Conservation (phyloP, 2,888 invertebrate genomes). For the Stenchaetothrips biformis region DNA sequence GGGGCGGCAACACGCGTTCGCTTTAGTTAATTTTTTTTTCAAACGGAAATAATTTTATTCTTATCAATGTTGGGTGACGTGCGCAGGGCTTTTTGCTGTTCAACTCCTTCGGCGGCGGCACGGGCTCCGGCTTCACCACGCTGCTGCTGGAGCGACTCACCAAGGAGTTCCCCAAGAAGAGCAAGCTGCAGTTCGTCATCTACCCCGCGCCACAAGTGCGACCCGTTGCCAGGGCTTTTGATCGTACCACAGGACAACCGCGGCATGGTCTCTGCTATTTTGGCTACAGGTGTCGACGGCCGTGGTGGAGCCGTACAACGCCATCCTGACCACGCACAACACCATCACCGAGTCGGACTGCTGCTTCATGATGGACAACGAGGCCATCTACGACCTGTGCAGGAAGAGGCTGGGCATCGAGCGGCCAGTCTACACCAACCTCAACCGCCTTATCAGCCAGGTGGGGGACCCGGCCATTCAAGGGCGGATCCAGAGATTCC, state of each 20-base stretch:
- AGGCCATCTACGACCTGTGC: constrained; percentile 93
- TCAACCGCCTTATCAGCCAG: constrained; percentile 74
- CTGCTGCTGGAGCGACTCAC: constrained; percentile 79
- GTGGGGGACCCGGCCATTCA: constrained; percentile 42
- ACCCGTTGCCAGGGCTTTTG: too few relatives aligned
- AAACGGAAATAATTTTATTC: too few relatives aligned
- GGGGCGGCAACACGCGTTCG: too few relatives aligned
- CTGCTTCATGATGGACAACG: constrained; percentile 92
- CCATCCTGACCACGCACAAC: constrained; percentile 84
- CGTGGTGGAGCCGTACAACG: constrained; percentile 92
- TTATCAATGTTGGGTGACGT: too few relatives aligned
- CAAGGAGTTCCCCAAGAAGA: constrained; percentile 80
- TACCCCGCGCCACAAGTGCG: constrained; percentile 81
- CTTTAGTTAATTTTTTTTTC: too few relatives aligned
- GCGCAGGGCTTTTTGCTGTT: constrained; percentile 79
- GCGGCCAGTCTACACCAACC: constrained; percentile 75
- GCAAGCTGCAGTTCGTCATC: constrained; percentile 80
- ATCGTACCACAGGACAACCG: too few relatives aligned
- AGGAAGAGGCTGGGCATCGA: constrained; percentile 76
- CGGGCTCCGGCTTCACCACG: constrained; percentile 85
- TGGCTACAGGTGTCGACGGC: constrained; percentile 71
- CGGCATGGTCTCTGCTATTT: too few relatives aligned
- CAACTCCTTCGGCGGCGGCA: constrained; percentile 82
- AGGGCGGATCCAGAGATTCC: too few relatives aligned
- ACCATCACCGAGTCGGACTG: constrained; percentile 84